A percentile compares a stretch with the other conserved stretches of the same genome.
Conservation (phyloP, 2,888 invertebrate species). For the Xestobium rufovillosum region DNA sequence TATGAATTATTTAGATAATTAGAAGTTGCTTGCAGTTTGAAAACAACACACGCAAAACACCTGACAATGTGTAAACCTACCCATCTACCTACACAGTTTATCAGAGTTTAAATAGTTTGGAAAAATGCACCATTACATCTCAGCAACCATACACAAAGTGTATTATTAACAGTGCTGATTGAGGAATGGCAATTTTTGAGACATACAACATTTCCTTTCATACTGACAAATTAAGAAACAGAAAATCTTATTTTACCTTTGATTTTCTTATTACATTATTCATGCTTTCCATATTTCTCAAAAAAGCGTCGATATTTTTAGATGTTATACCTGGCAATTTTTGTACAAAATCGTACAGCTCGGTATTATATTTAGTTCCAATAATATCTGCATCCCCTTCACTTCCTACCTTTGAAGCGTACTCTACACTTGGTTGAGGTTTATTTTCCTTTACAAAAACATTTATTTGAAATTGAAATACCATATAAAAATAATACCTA, state of each 20-base stretch:
- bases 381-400: constrained; percentile 51
- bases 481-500: constrained; percentile 4
- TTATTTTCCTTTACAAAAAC: constrained; percentile 59
- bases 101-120: no score
- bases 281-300: constrained; percentile 66
- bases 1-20: no score
- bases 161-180: background rate
- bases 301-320: constrained; percentile 70
- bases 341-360: constrained; percentile 60
- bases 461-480: constrained; percentile 4
- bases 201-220: background rate
- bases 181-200: background rate
- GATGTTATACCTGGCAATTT: constrained; percentile 84
- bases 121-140: no score
- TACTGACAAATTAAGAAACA: constrained; percentile 2
- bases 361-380: constrained; percentile 51
- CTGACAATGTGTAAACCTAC: no score
- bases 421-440: constrained; percentile 68
- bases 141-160: no score
- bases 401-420: constrained; percentile 64
- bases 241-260: constrained; percentile 48
- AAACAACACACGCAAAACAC: no score
- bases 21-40: no score
- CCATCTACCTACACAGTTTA: no score
- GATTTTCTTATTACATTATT: constrained; percentile 54